phyloP scores from a whole-genome alignment of 2,797 vertebrate species.

The Hydrocynus forskahlii region DNA sequence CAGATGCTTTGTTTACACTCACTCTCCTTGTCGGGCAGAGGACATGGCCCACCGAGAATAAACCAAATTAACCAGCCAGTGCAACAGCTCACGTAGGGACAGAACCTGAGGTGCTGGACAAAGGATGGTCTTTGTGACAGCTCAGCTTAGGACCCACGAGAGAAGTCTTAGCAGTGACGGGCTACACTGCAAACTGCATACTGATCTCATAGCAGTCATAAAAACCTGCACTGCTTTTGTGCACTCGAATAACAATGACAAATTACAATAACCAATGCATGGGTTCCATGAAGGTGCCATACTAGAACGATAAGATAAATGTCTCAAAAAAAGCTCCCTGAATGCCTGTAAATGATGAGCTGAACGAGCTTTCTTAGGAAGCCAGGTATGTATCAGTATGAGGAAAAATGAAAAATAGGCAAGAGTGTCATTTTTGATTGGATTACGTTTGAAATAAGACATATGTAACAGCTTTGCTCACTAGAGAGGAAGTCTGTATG shows the following conservation, averaged over 20 bases:
- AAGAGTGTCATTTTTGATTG: slow-evolving; percentile 1
- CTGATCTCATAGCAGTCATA: background rate
- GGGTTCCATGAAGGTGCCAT: background rate
- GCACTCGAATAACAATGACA: background rate
- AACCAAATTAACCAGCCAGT: slow-evolving; percentile 11
- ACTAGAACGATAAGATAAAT: background rate
- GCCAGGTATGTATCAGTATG: background rate
- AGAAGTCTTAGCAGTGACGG: slow-evolving; percentile 3
- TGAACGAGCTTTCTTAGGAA: background rate
- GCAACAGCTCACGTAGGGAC: slow-evolving; percentile 1
- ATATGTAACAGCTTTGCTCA: background rate
- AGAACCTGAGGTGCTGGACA: background rate
- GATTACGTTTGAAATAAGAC: background rate
- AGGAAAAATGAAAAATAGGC: background rate
- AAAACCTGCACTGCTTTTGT: background rate
- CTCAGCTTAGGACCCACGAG: slow-evolving; percentile 9
- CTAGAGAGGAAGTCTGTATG: too few species aligned
- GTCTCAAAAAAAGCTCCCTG: background rate
- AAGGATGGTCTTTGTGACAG: background rate
- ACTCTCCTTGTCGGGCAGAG: background rate
- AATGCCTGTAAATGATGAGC: background rate
- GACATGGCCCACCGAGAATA: slow-evolving; percentile 3
- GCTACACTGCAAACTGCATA: slow-evolving; percentile 19
- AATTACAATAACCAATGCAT: background rate
- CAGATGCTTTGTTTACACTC: slow-evolving; percentile 33